phyloP scores from a whole-genome alignment of 2,113 vertebrate genomes.

The Elephas maximus region DNA sequence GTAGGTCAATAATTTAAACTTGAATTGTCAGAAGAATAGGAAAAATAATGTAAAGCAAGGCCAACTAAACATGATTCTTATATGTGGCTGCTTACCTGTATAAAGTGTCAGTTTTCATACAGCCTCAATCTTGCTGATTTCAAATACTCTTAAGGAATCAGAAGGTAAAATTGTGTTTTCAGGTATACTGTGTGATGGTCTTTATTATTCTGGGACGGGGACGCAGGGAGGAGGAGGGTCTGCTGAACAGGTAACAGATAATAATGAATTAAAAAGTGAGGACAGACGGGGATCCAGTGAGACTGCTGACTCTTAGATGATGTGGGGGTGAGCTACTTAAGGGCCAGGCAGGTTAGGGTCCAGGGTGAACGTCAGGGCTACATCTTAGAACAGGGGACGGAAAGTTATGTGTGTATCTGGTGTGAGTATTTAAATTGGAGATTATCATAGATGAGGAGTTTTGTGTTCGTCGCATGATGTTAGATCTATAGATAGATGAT shows the following conservation, averaged over 20 bases:
- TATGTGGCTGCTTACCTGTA: constrained; percentile 83
- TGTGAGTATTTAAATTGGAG: not conserved
- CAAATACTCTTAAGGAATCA: constrained; percentile 88
- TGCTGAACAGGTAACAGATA: constrained; percentile 92
- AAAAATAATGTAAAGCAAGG: constrained; percentile 40
- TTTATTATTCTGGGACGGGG: constrained; percentile 88
- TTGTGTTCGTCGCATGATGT: no score
- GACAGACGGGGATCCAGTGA: rapidly evolving
- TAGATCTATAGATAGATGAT: no score
- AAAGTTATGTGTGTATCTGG: not conserved
- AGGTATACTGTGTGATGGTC: constrained; percentile 89
- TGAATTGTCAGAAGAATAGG: constrained; percentile 78
- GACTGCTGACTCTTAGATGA: no score
- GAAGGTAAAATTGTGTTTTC: constrained; percentile 88
- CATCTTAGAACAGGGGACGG: not conserved
- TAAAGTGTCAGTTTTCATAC: constrained; percentile 87
- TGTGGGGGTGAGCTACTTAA: not conserved
- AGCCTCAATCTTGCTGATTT: constrained; percentile 87
- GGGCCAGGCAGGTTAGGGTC: no score
- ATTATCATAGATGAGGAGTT: not conserved
- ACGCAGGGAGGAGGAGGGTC: constrained; percentile 87
- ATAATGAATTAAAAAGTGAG: constrained; percentile 80
- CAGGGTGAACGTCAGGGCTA: not conserved
- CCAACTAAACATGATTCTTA: constrained; percentile 84
- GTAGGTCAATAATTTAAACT: constrained; percentile 84